Evolutionary conservation across 2,888 invertebrate species (phyloP), one percentile per base, ranked within the genome.

Genomic region (Pyrgus malvae): DNA sequence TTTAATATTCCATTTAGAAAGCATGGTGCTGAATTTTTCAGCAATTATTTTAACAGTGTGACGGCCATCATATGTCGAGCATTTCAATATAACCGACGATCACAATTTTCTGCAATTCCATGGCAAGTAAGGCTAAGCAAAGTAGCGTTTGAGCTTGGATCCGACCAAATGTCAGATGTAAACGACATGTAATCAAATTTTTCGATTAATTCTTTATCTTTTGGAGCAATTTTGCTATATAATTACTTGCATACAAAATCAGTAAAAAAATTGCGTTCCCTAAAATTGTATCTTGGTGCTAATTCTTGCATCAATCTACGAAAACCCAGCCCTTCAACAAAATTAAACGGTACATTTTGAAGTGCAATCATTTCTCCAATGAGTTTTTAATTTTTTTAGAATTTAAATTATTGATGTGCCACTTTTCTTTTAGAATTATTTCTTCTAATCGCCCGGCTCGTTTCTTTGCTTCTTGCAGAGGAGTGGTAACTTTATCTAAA

Each of bases 251-350:
- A 37, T 17, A 37, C 17, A 17, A 17, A 17, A 9, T 17, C 17
- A n/a, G 37, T 16, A 17, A 17, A 37, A 37, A 37, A 37, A 3
- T 37, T 8, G 37, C 61, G 48, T 14, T 58, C 62, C 48, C 59
- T 61, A 57, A 67, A 60, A 3, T 64, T 58, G 55, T 66, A 66
- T 59, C 61, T 63, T 27, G 62, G 67, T 38, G 55, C 51, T 41
- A 37, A 50, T 7, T 48, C 48, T 46, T 66, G 60, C 57, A 65
- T 59, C 46, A 62, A 31, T 51, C 61, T 55, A 7, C 57, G 51
- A 59, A 67, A 64, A 38, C 66, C 66, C 9, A 64, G 56, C 23
- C 64, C 64, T 61, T 66, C 66, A 11, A 68, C 63, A 49, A 68
- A 68, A 63, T 60, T 58, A 44, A 65, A 64, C 4, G 66, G 59